phyloP scores from a whole-genome alignment of 2,113 vertebrate genomes.

The Mystacornis crossleyi region DNA sequence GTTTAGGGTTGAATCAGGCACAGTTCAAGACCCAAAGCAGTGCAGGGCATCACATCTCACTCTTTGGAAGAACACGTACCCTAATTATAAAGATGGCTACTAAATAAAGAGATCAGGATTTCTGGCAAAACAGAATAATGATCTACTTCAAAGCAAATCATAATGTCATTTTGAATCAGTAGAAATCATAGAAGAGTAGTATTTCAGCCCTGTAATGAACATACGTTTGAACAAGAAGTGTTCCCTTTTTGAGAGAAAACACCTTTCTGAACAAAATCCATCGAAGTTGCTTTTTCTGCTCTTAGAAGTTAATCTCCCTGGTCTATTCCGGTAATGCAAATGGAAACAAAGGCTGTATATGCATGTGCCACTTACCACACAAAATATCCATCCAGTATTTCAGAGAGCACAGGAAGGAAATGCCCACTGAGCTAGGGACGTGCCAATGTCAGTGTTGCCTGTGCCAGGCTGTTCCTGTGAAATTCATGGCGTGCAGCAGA shows the following conservation, averaged over 20 bases:
- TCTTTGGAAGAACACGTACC: background rate
- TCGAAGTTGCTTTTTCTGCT: background rate
- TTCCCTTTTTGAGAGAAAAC: background rate
- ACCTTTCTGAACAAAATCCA: background rate
- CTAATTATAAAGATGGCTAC: background rate
- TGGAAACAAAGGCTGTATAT: slow-evolving; percentile 30
- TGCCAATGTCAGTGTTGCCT: slow-evolving; percentile 6
- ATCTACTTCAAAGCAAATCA: background rate
- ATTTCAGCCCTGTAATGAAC: background rate
- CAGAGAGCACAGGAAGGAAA: slow-evolving; percentile 43
- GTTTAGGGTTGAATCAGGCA: slow-evolving; percentile 19
- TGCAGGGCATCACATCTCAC: background rate
- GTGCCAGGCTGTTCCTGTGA: slow-evolving; percentile 30
- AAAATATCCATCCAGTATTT: slow-evolving; percentile 19
- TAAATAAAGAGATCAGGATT: background rate
- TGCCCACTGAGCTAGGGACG: slow-evolving; percentile 15
- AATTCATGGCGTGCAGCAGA: background rate
- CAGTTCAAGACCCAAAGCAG: slow-evolving; percentile 29
- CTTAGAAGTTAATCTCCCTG: background rate
- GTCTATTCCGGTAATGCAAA: background rate
- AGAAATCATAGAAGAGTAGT: background rate
- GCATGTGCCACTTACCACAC: background rate
- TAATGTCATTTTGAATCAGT: background rate
- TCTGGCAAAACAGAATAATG: slow-evolving; percentile 15
- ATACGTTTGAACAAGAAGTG: background rate